Percentiles rank a stretch among this genome's conserved stretches.
Conservation (phyloP, 2,888 invertebrate genomes). For the Nomada ferruginata region DNA sequence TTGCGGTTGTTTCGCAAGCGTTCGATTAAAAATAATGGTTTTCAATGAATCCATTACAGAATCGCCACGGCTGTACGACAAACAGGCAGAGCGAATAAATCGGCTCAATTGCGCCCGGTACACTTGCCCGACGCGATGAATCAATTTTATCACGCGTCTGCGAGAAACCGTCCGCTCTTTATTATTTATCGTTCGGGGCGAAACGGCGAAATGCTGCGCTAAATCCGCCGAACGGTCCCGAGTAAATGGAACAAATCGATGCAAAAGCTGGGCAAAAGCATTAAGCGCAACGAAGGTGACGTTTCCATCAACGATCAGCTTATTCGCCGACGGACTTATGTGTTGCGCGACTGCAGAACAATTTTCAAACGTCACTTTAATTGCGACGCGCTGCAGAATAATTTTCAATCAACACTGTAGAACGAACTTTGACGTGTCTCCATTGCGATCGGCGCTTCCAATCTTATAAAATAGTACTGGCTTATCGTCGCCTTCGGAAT, state of each 20-base stretch:
- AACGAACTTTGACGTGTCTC: too few relatives aligned
- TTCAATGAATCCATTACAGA: constrained; percentile 21
- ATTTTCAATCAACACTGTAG: too few relatives aligned
- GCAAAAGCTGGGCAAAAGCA: not conserved
- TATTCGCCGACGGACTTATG: not conserved
- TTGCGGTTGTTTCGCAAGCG: not conserved
- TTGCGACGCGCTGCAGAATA: too few relatives aligned
- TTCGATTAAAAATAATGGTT: constrained; percentile 15
- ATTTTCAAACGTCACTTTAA: too few relatives aligned
- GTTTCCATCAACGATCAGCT: not conserved
- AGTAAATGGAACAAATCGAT: constrained; percentile 21
- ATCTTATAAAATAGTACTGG: too few relatives aligned
- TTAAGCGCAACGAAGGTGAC: not conserved
- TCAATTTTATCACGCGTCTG: constrained; percentile 31
- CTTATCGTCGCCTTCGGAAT: too few relatives aligned
- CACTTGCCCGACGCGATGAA: constrained; percentile 12
- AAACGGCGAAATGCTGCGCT: constrained; percentile 11
- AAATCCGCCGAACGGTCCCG: not conserved
- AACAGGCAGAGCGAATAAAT: constrained; percentile 30
- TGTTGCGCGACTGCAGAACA: not conserved
- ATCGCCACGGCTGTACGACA: constrained; percentile 1
- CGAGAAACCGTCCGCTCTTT: constrained; percentile 17
- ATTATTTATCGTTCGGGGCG: constrained; percentile 27
- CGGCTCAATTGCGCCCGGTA: constrained; percentile 20
- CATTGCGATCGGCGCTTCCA: too few relatives aligned